Evolutionary conservation across 2,113 vertebrate genomes (phyloP), one percentile per base, ranked within the genome.

Genomic region (Macrotus californicus): DNA sequence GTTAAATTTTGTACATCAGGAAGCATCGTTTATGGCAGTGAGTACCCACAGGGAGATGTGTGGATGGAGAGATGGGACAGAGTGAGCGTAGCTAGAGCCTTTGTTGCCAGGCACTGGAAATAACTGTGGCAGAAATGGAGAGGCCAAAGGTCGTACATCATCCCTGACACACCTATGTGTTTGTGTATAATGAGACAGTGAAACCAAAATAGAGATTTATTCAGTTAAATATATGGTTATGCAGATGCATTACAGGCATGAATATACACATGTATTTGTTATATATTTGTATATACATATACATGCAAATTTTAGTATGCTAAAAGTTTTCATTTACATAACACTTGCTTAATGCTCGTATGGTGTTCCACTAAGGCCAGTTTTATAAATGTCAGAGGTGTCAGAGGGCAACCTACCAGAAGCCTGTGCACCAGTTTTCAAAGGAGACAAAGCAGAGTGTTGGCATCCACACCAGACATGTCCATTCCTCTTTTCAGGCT

Each of bases 151-250:
- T 59, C 46, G 12, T 36, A 43, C 31, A 61, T 66, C 11, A 77
- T 41, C 11, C 56, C 34, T 5, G 5, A n/a, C 3, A 69, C 19
- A 34, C 7, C 21, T n/a, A 41, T 1, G 0, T 43, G 19, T 56
- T 3, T 24, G 43, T 50, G 6, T 9, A 43, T 24, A 72, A 72
- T 36, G 66, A 15, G 19, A 54, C 3, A 31, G 73, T n/a, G 29
- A 39, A 59, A 87, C 59, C 26, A 89, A 12, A 34, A 67, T 36
- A 76, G 69, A 72, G 2, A 0, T 41, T 11, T 46, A 9, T 70
- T 94, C 31, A 61, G 12, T 69, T 77, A 76, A 81, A 56, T 22
- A n/a, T 13, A 46, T 36, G 13, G 15, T 31, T 18, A 1, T 61
- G 34, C 22, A 66, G 52, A 70, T 11, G 12, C 85, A 29, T 54